Evolutionary conservation across 1,140 invertebrate genomes (phyloP).

Genomic region (Heliconius hewitsoni): DNA sequence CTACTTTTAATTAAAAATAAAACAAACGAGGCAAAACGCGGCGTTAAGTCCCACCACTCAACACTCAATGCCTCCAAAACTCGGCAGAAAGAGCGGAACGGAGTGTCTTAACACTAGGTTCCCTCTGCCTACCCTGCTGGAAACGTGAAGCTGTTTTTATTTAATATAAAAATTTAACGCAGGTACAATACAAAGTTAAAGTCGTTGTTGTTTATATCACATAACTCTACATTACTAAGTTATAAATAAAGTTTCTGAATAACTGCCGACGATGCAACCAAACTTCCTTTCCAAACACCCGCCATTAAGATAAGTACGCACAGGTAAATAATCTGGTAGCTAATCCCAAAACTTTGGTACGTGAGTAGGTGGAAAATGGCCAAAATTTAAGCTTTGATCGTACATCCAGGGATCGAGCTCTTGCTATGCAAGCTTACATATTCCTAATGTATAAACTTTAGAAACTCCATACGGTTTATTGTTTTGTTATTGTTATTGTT

Average conservation of each 20-base stretch:
- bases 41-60: no score
- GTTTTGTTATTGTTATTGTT: background rate
- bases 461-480: background rate
- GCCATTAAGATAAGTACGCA: slow-evolving; percentile 27
- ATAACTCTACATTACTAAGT: background rate
- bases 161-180: no score
- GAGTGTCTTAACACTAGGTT: no score
- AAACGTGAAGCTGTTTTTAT: no score
- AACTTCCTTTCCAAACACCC: background rate
- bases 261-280: background rate
- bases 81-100: no score
- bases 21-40: no score
- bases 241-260: background rate
- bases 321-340: slow-evolving; percentile 21
- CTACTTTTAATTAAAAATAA: no score
- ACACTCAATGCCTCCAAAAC: no score
- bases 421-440: slow-evolving; percentile 7
- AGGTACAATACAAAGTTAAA: background rate
- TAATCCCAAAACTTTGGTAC: slow-evolving; percentile 22
- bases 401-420: slow-evolving; percentile 6
- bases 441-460: slow-evolving; percentile 9
- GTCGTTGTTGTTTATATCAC: background rate
- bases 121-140: no score
- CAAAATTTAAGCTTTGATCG: slow-evolving; percentile 16
- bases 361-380: slow-evolving; percentile 19